These are phyloP conservation scores for Cheirogaleus medius DNA, from an alignment of 2,113 vertebrate genomes.

Conservation along the genomic window DNA sequence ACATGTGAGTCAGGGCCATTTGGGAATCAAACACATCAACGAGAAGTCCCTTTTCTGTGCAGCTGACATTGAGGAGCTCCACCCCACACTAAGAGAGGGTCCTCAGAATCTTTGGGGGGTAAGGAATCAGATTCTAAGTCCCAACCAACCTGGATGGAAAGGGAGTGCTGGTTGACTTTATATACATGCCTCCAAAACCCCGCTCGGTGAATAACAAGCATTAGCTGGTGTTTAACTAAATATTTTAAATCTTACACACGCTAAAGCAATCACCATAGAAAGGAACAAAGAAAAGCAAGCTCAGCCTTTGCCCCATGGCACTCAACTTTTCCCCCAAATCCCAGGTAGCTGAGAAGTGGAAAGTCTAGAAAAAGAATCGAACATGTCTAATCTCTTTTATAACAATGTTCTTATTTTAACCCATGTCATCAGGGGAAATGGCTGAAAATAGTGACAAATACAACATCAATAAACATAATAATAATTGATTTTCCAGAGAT, in stretches of 20 bases:
- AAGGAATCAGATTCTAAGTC: neutral
- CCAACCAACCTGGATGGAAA: neutral
- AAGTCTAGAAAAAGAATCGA: conserved; percentile 62
- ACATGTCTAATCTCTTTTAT: conserved; percentile 68
- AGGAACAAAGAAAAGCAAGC: conserved; percentile 22
- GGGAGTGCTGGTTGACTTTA: neutral
- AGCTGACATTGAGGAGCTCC: neutral
- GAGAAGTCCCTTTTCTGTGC: neutral
- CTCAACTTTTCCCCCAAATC: neutral
- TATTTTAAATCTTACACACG: neutral
- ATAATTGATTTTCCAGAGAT: conserved; percentile 89
- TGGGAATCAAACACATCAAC: neutral
- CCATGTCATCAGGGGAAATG: conserved; percentile 80
- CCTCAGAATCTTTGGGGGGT: neutral
- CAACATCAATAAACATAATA: conserved; percentile 89
- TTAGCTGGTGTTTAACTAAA: neutral
- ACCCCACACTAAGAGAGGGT: neutral
- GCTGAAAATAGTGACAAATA: conserved; percentile 85
- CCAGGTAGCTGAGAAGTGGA: neutral
- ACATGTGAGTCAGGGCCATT: no score
- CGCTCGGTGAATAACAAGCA: neutral
- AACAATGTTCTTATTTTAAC: conserved; percentile 71
- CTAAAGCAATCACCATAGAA: neutral
- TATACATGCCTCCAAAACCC: neutral
- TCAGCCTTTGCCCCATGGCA: neutral